Evolutionary conservation across 53 echinoderm and acorn worm species (phyloP).

Genomic region (Henricia sp.): DNA sequence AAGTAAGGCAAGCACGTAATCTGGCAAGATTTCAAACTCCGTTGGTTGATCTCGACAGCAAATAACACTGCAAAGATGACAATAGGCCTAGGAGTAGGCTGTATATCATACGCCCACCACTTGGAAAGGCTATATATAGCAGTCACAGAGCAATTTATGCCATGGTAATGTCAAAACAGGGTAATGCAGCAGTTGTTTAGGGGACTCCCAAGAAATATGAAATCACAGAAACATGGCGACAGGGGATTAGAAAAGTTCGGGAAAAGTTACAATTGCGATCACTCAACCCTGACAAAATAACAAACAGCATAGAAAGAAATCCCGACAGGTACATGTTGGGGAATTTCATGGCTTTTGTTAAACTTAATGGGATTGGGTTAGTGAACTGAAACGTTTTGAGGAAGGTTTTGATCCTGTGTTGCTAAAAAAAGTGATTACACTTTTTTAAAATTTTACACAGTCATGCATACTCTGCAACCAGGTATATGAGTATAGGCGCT

Average conservation of each 20-base stretch:
- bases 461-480: too few species aligned
- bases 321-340: too few species aligned
- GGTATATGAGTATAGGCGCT: too few species aligned
- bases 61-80: slow-evolving; percentile 30
- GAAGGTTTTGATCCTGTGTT: too few species aligned
- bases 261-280: not conserved
- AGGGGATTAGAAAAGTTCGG: too few species aligned
- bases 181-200: slow-evolving; percentile 9
- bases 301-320: not conserved
- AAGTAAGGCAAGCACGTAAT: slow-evolving; percentile 52
- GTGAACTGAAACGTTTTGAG: too few species aligned
- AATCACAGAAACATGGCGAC: not conserved
- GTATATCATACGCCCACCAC: slow-evolving; percentile 14
- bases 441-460: too few species aligned
- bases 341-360: too few species aligned
- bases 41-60: slow-evolving; percentile 3
- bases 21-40: slow-evolving; percentile 50
- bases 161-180: not conserved
- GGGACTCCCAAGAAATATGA: not conserved
- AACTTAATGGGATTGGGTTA: too few species aligned
- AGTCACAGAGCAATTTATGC: slow-evolving; percentile 11
- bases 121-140: slow-evolving; percentile 28
- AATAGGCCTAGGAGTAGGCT: slow-evolving; percentile 20
- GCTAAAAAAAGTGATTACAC: too few species aligned
- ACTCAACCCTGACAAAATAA: not conserved